These are phyloP conservation scores for Epinephelus moara DNA, from an alignment of 2,113 vertebrate genomes.

Conservation along the genomic window DNA sequence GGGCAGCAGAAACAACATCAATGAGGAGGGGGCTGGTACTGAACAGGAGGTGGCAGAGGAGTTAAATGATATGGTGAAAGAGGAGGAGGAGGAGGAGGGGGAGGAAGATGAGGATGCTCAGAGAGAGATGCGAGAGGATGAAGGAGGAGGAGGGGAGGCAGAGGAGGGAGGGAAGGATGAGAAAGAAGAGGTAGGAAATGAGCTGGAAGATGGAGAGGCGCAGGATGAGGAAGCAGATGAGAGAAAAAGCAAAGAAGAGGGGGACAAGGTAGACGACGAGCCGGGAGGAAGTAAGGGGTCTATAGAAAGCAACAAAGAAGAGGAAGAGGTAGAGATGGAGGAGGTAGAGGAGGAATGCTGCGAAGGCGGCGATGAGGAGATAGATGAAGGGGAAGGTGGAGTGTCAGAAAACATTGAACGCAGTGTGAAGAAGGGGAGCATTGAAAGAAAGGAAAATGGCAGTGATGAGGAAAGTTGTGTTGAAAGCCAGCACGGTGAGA, in stretches of 20 bases:
- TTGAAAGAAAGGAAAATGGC: slow-evolving; percentile 17
- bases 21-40: slow-evolving; percentile 31
- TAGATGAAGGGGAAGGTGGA: background rate
- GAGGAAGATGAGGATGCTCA: background rate
- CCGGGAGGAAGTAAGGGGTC: slow-evolving; percentile 2
- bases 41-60: slow-evolving; percentile 45
- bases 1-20: slow-evolving; percentile 53
- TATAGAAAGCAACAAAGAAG: slow-evolving; percentile 1
- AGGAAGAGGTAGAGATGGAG: background rate
- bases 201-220: background rate
- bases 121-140: slow-evolving; percentile 21
- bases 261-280: slow-evolving; percentile 22
- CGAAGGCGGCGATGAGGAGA: slow-evolving; percentile 13
- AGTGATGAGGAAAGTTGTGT: background rate
- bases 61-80: slow-evolving; percentile 30
- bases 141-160: background rate
- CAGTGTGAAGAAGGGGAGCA: background rate
- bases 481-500: slow-evolving; percentile 12
- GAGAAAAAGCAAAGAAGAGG: background rate
- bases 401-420: background rate
- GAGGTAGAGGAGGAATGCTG: slow-evolving; percentile 46
- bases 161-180: slow-evolving; percentile 13
- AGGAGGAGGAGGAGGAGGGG: slow-evolving; percentile 13
- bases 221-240: slow-evolving; percentile 41
- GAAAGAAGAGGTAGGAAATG: slow-evolving; percentile 21